A percentile compares a stretch with the other conserved stretches of the same genome.
Evolutionary conservation across 2,888 invertebrate species (phyloP).

Genomic region (Lapara coniferarum): DNA sequence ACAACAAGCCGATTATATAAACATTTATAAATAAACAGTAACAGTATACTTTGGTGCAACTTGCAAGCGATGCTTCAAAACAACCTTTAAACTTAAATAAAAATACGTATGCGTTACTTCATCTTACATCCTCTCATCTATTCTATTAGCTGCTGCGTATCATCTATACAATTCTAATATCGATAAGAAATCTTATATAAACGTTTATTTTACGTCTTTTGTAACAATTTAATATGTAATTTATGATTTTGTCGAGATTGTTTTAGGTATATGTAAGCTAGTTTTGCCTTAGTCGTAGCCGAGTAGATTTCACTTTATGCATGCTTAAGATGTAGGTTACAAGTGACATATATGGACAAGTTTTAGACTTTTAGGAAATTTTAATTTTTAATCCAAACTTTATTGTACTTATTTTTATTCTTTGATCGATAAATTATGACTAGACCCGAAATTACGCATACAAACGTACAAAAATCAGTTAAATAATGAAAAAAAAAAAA

Average conservation of each 20-base stretch:
- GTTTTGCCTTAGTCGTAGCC: too few species aligned
- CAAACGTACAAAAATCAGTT: background rate
- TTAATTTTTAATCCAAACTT: too few species aligned
- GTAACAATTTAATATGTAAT: background rate
- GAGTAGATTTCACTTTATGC: too few species aligned
- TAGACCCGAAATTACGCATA: slow-evolving; percentile 4
- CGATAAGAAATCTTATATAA: background rate
- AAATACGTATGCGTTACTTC: background rate
- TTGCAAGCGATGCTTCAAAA: slow-evolving; percentile 19
- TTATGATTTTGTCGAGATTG: background rate
- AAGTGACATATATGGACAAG: background rate
- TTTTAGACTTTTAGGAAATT: background rate
- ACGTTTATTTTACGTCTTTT: background rate
- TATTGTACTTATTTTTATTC: background rate
- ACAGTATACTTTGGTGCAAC: slow-evolving; percentile 33
- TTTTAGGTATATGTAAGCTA: too few species aligned
- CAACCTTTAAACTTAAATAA: background rate
- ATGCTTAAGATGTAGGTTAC: too few species aligned
- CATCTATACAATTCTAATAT: slow-evolving; percentile 4
- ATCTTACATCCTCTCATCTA: background rate
- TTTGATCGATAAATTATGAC: slow-evolving; percentile 1
- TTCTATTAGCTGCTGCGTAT: slow-evolving; percentile 13
- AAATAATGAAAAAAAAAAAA: background rate
- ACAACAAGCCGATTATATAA: slow-evolving; percentile 17
- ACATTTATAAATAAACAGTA: slow-evolving; percentile 31